Conservation (phyloP, 2,797 vertebrate species). For the Darevskia mixta region DNA sequence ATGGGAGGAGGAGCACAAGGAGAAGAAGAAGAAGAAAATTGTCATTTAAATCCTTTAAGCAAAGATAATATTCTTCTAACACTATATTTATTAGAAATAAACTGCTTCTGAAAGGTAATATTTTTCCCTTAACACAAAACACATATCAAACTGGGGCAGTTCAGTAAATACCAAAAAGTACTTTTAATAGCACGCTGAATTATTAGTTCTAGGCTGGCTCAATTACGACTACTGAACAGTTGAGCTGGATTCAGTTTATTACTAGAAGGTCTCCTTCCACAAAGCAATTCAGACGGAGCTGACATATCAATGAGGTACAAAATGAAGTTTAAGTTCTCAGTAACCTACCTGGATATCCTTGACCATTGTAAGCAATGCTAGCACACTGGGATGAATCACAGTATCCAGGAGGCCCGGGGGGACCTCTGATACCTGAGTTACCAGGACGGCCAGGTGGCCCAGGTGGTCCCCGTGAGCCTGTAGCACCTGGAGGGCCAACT, state of each 20-base stretch:
- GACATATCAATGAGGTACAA: not conserved
- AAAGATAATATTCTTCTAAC: constrained; percentile 56
- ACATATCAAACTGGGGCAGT: constrained; percentile 8
- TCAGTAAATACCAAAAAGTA: not conserved
- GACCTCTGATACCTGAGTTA: constrained; percentile 88
- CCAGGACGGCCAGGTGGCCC: constrained; percentile 93
- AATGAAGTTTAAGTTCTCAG: constrained; percentile 16
- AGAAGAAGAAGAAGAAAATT: constrained; percentile 72
- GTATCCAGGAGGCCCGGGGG: constrained; percentile 91
- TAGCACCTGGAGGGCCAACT: constrained; percentile 87
- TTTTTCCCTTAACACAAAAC: constrained; percentile 31
- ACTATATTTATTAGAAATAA: constrained; percentile 31
- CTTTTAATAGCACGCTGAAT: not conserved
- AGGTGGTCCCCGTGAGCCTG: constrained; percentile 88
- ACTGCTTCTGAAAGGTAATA: constrained; percentile 14
- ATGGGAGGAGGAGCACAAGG: constrained; percentile 44
- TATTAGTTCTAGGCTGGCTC: constrained; percentile 23
- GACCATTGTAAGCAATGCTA: constrained; percentile 96
- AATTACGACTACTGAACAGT: not conserved
- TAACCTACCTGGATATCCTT: constrained; percentile 92
- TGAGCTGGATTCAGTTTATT: not conserved
- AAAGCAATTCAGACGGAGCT: constrained; percentile 43
- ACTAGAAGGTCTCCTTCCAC: constrained; percentile 43
- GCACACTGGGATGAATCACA: constrained; percentile 97
- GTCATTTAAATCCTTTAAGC: constrained; percentile 68